A percentile compares a stretch with the other conserved stretches of the same genome.
These are phyloP conservation scores for Ameiurus melas DNA, from an alignment of 2,113 vertebrate species.

Conservation along the genomic window DNA sequence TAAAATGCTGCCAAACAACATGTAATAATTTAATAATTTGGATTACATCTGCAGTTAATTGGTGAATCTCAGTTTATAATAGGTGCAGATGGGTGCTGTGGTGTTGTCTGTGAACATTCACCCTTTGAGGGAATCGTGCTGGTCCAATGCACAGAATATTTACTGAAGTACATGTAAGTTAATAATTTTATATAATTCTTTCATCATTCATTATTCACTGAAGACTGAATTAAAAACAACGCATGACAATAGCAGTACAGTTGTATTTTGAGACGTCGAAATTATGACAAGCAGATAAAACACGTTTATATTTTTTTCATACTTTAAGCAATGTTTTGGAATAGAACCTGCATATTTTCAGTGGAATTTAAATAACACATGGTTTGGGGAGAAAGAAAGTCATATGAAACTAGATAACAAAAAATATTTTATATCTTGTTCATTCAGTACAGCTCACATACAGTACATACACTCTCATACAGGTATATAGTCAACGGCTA, in stretches of 20 bases:
- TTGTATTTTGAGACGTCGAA: neutral
- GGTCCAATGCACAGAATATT: conserved; percentile 90
- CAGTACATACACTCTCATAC: neutral
- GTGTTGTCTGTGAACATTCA: conserved; percentile 93
- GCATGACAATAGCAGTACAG: neutral
- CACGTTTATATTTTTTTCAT: neutral
- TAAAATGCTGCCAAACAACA: neutral
- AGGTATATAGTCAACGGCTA: neutral
- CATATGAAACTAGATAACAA: neutral
- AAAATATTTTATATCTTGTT: no score
- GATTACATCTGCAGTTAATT: conserved; percentile 36
- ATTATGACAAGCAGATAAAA: neutral
- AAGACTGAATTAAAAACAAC: neutral
- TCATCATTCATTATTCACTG: neutral
- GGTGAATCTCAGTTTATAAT: conserved; percentile 82
- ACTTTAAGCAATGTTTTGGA: neutral
- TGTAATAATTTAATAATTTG: neutral
- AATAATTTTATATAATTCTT: neutral
- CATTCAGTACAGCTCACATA: neutral
- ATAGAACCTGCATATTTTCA: neutral
- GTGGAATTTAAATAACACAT: neutral
- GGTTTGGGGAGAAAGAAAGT: neutral
- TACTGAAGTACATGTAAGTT: conserved; percentile 93
- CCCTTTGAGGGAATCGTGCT: conserved; percentile 93
- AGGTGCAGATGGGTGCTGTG: conserved; percentile 88